Conservation (phyloP, 1,140 invertebrate species). For the Hypothenemus hampei region DNA sequence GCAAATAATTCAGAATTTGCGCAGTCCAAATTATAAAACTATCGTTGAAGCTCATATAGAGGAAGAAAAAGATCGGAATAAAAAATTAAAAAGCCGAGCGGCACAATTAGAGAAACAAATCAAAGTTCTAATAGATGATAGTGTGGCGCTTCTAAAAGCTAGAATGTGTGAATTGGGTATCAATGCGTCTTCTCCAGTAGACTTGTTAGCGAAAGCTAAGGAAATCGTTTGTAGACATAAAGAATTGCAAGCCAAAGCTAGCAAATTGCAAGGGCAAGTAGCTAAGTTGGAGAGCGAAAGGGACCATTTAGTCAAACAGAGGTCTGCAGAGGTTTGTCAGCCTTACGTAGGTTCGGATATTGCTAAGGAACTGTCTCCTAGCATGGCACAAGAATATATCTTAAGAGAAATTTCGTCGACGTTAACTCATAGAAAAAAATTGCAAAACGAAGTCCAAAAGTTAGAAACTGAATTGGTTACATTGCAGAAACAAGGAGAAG, state of each 20-base stretch:
- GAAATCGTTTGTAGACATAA: constrained; percentile 89
- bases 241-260: constrained; percentile 80
- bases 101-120: constrained; percentile 89
- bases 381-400: constrained; percentile 69
- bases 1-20: constrained; percentile 75
- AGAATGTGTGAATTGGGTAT: constrained; percentile 88
- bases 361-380: constrained; percentile 56
- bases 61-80: constrained; percentile 78
- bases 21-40: constrained; percentile 65
- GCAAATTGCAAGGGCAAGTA: constrained; percentile 77
- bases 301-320: constrained; percentile 58
- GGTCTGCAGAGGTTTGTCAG: constrained; percentile 64
- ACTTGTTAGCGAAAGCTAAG: constrained; percentile 83
- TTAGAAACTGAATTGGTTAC: constrained; percentile 69
- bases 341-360: constrained; percentile 54
- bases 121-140: constrained; percentile 83
- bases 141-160: constrained; percentile 83
- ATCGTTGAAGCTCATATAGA: constrained; percentile 74
- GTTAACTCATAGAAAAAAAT: constrained; percentile 70
- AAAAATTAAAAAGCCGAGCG: constrained; percentile 69
- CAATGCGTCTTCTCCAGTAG: constrained; percentile 71
- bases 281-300: constrained; percentile 63
- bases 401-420: constrained; percentile 80
- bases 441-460: constrained; percentile 71
- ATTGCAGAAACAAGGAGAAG: constrained; percentile 65